Conservation (phyloP, 2,113 vertebrate species). For the Alethe castanea region DNA sequence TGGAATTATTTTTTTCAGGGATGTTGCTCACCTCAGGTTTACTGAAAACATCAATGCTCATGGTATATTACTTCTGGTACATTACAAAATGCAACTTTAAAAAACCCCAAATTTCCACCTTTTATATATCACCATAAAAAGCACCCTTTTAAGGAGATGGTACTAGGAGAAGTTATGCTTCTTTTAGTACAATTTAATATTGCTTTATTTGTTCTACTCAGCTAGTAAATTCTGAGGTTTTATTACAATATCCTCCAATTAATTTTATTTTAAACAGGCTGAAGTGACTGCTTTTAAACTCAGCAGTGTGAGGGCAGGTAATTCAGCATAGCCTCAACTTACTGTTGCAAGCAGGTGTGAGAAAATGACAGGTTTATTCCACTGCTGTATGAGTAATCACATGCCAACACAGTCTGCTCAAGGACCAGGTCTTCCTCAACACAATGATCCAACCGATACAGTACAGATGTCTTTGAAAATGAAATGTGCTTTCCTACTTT, state of each 20-base stretch:
- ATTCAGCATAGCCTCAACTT: background rate
- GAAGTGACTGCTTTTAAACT: background rate
- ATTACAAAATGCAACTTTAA: background rate
- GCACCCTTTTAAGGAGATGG: background rate
- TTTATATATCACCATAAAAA: background rate
- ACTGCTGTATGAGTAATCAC: background rate
- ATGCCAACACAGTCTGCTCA: background rate
- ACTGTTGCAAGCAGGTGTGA: background rate
- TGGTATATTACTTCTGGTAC: background rate
- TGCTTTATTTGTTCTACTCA: background rate
- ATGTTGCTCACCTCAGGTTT: background rate
- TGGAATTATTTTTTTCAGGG: background rate
- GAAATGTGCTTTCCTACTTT: background rate
- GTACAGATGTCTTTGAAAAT: background rate
- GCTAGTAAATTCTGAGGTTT: background rate
- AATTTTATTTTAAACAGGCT: background rate
- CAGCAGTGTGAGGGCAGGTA: background rate
- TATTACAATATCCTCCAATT: background rate
- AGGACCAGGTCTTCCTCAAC: background rate
- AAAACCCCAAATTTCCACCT: background rate
- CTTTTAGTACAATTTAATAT: background rate
- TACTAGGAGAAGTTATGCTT: background rate
- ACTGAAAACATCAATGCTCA: background rate
- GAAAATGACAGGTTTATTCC: background rate
- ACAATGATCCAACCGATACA: accelerated